Conservation (phyloP, 2,888 invertebrate species). For the Pilophorus perplexus region DNA sequence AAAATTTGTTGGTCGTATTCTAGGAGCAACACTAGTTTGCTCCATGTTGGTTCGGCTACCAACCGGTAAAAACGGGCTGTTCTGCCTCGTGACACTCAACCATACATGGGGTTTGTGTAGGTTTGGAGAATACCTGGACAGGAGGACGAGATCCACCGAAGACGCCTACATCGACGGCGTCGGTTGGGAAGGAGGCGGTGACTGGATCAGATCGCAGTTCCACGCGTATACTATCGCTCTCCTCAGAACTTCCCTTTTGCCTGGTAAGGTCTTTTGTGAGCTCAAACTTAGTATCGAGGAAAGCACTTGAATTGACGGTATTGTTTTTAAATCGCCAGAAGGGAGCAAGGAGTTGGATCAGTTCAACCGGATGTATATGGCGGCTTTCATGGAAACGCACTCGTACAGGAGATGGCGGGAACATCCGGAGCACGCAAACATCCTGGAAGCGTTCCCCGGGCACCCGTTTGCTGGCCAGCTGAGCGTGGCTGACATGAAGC, state of each 20-base stretch:
- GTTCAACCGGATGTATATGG: conserved; percentile 80
- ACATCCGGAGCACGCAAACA: conserved; percentile 63
- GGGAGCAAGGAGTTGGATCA: conserved; percentile 79
- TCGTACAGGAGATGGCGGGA: conserved; percentile 84
- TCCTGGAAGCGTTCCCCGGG: conserved; percentile 66
- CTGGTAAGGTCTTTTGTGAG: conserved; percentile 59
- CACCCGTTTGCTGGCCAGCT: conserved; percentile 95
- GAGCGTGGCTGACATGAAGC: conserved; percentile 90
- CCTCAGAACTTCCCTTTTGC: conserved; percentile 72
- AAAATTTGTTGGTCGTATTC: no score
- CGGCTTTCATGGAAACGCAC: conserved; percentile 81
- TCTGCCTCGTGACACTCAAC: background rate
- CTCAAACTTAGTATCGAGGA: background rate
- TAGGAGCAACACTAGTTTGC: no score
- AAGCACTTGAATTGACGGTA: background rate
- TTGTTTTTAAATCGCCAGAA: conserved; percentile 55
- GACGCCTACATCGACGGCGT: conserved; percentile 71
- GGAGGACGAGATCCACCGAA: conserved; percentile 59
- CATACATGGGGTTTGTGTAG: no score
- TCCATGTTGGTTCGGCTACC: no score
- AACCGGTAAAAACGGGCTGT: background rate
- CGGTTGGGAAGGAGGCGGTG: conserved; percentile 90
- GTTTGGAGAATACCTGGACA: conserved; percentile 90
- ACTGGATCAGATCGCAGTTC: conserved; percentile 95
- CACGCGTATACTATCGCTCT: conserved; percentile 79